Evolutionary conservation across 2,888 invertebrate species (phyloP), one percentile per base, ranked within the genome.

Genomic region (Athalia circularis): DNA sequence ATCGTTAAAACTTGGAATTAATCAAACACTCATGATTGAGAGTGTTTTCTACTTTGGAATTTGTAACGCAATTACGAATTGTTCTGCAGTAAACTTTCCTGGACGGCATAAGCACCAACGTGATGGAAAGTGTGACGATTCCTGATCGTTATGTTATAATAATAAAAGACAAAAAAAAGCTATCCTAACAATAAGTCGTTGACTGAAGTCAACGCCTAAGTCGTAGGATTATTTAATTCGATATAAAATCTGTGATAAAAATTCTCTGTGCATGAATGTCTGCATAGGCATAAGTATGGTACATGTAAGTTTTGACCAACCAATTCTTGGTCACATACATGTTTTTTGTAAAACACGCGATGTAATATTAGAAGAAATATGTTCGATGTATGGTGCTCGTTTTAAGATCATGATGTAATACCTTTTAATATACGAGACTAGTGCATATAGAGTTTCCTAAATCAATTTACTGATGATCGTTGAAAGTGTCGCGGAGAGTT

Each of bases 391-490:
- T 29, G 29, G 29, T 29, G 29, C 29, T 29, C 29, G 29, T 54
- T 54, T 3, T 5, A 6, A 67, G n/a, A 29, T 6, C 13, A n/a
- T n/a, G 13, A 15, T n/a, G 7, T n/a, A n/a, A 0, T 67, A 15
- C 13, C 67, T 67, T 67, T 67, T 13, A 50, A 3, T 48, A 67
- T 67, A 67, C 29, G 29, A 67, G 48, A 48, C 50, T 67, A 67
- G 13, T 52, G 52, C 45, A 29, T 29, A 29, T 29, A 29, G 29
- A 29, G 29, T 59, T 72, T 72, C 50, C 15, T 15, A 75, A 47
- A 75, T 75, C 48, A 62, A 75, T 61, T 62, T 75, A 62, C 61
- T 29, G 75, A 75, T 75, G 62, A 75, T 75, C 62, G 62, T 64
- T 15, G 75, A 62, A 52, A 62, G 62, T 52, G 62, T 64, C 75